These are phyloP conservation scores for Eristalis tenax DNA, from an alignment of 2,888 invertebrate species.

Conservation along the genomic window DNA sequence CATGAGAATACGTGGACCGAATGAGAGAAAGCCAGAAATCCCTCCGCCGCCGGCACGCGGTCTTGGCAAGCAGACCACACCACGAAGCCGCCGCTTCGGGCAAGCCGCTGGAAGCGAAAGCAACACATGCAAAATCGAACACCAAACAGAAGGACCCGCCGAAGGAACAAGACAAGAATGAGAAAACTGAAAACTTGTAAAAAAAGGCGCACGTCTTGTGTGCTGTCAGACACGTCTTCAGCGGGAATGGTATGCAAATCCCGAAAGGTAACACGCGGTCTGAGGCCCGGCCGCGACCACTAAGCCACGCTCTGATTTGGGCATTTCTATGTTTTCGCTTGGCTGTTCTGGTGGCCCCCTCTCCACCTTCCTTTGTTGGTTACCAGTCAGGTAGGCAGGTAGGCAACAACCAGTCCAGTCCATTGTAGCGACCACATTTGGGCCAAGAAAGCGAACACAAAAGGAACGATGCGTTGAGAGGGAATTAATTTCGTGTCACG, in stretches of 20 bases:
- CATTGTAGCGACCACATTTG: constrained; percentile 3
- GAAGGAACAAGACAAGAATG: constrained; percentile 7
- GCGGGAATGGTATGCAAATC: constrained; percentile 20
- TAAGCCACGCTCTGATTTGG: constrained; percentile 45
- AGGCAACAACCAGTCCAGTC: no score
- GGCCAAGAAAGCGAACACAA: constrained; percentile 17
- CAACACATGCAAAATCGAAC: background rate
- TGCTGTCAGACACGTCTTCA: constrained; percentile 18
- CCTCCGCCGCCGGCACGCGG: background rate
- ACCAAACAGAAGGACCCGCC: background rate
- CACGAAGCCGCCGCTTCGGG: background rate
- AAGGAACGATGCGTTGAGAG: background rate
- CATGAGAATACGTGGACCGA: constrained; percentile 23
- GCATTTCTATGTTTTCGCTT: constrained; percentile 42
- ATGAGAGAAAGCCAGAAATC: constrained; percentile 11
- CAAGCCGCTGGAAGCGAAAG: background rate
- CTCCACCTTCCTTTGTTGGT: background rate
- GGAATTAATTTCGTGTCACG: constrained; percentile 22
- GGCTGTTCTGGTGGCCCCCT: no score
- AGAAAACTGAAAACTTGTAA: background rate
- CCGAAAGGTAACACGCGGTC: constrained; percentile 21
- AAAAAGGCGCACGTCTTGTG: background rate
- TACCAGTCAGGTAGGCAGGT: background rate
- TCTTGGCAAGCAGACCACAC: background rate
- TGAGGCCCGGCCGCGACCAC: background rate